Evolutionary conservation across 1,140 invertebrate genomes (phyloP).

Genomic region (Drosophila santomea): DNA sequence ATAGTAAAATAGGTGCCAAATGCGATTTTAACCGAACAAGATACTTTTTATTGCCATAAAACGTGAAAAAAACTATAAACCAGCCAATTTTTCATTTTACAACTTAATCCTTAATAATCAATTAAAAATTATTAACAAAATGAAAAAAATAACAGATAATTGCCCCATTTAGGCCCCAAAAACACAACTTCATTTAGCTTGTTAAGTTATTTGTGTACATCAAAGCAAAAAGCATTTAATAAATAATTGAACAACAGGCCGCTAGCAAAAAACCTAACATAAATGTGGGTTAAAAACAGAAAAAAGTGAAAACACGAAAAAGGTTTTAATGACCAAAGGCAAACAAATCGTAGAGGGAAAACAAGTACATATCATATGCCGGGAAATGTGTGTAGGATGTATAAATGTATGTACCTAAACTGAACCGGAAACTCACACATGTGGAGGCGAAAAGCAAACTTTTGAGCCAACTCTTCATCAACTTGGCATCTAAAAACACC

Average conservation of each 20-base stretch:
- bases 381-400: not conserved
- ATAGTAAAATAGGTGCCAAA: conserved; percentile 2
- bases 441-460: conserved; percentile 20
- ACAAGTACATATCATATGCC: conserved; percentile 32
- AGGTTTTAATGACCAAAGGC: conserved; percentile 57
- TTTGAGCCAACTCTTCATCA: conserved; percentile 10
- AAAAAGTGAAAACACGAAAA: conserved; percentile 56
- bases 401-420: not conserved
- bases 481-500: not conserved
- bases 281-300: conserved; percentile 44
- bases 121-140: conserved; percentile 27
- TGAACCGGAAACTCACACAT: conserved; percentile 21
- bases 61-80: not conserved
- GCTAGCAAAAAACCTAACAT: conserved; percentile 27
- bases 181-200: conserved; percentile 17
- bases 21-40: not conserved
- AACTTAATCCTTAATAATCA: conserved; percentile 26
- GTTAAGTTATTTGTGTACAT: conserved; percentile 28
- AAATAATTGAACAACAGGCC: conserved; percentile 56
- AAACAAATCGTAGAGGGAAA: conserved; percentile 49
- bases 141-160: not conserved
- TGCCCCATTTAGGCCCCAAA: conserved; percentile 5
- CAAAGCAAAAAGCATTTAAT: conserved; percentile 54
- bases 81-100: conserved; percentile 33
- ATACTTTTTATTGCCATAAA: not conserved